Conservation (phyloP, 1,140 invertebrate species). For the Microplitis demolitor region DNA sequence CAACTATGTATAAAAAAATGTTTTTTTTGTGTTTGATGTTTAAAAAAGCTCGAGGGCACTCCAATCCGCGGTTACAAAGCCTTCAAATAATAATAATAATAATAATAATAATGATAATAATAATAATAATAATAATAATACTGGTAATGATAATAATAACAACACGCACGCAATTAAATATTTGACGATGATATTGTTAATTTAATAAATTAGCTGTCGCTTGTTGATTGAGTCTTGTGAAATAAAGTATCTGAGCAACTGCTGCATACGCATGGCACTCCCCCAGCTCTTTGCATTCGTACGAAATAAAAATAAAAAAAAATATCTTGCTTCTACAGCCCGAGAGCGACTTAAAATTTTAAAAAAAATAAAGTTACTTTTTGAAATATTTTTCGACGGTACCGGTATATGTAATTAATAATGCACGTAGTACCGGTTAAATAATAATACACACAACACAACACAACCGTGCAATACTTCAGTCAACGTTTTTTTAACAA, state of each 20-base stretch:
- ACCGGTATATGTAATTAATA: not conserved
- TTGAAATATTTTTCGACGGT: no score
- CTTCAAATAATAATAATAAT: not conserved
- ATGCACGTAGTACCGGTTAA: not conserved
- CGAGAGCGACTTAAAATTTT: no score
- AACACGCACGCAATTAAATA: no score
- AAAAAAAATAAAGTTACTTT: no score
- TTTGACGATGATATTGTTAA: no score
- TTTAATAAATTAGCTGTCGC: no score
- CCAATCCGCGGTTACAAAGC: not conserved
- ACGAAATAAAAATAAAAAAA: no score
- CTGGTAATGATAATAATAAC: no score
- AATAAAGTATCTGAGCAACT: not conserved
- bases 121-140: not conserved
- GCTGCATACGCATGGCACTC: constrained; percentile 5
- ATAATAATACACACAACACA: constrained; percentile 26
- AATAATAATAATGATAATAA: not conserved
- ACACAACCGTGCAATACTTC: constrained; percentile 26
- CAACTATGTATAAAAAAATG: constrained; percentile 1
- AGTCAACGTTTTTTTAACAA: constrained; percentile 31
- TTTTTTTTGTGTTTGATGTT: not conserved
- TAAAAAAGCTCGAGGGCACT: not conserved
- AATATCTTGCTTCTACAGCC: no score
- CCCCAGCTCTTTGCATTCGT: constrained; percentile 16
- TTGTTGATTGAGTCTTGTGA: not conserved